Evolutionary conservation across 2,888 invertebrate genomes (phyloP).

Genomic region (Nezara viridula): DNA sequence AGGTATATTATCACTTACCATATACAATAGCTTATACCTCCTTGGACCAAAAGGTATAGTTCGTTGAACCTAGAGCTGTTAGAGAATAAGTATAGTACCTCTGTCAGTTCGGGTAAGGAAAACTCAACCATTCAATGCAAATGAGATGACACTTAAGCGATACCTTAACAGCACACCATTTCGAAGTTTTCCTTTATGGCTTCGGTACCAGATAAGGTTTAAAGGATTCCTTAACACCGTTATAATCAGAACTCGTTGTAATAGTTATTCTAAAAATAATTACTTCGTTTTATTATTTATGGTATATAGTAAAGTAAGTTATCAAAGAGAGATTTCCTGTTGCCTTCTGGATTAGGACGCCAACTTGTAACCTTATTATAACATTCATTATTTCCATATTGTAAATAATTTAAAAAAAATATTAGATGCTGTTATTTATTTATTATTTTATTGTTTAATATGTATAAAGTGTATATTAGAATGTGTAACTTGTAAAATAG

Average conservation of each 20-base stretch:
- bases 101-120: constrained; percentile 8
- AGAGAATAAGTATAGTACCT: background rate
- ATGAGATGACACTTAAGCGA: constrained; percentile 26
- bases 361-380: no score
- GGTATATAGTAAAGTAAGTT: no score
- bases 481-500: no score
- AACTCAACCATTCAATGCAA: constrained; percentile 29
- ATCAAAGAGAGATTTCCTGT: no score
- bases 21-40: background rate
- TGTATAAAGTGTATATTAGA: no score
- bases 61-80: background rate
- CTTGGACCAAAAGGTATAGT: background rate
- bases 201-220: background rate
- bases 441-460: no score
- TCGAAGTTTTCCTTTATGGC: constrained; percentile 21
- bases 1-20: background rate
- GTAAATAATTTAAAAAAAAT: no score
- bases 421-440: no score
- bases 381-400: no score
- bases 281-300: background rate
- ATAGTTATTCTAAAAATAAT: background rate
- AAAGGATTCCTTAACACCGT: background rate
- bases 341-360: no score
- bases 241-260: background rate
- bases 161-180: constrained; percentile 18